These are phyloP conservation scores for Oryzias sinensis DNA, from an alignment of 2,797 vertebrate genomes.

Conservation along the genomic window DNA sequence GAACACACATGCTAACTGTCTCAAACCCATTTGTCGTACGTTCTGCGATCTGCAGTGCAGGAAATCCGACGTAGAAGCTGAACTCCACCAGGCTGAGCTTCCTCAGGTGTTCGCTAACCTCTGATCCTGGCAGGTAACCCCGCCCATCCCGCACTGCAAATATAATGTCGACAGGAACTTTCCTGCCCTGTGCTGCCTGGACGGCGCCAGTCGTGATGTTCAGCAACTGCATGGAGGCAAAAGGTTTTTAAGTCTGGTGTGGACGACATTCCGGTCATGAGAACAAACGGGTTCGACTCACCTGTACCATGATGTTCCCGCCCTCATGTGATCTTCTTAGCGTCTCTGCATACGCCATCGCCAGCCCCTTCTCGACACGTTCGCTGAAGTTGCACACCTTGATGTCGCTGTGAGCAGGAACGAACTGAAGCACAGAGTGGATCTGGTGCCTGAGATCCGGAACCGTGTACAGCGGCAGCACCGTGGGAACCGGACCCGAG, in stretches of 20 bases:
- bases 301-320: conserved; percentile 85
- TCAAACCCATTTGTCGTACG: conserved; percentile 76
- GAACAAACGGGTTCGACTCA: conserved; percentile 51
- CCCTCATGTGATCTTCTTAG: conserved; percentile 78
- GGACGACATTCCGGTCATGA: neutral
- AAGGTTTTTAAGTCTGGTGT: neutral
- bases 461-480: conserved; percentile 79
- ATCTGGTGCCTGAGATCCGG: conserved; percentile 87
- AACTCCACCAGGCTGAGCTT: conserved; percentile 92
- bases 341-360: conserved; percentile 83
- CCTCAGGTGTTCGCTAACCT: conserved; percentile 88
- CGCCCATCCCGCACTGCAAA: conserved; percentile 80
- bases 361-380: conserved; percentile 86
- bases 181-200: conserved; percentile 59
- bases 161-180: conserved; percentile 85
- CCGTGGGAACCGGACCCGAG: conserved; percentile 72
- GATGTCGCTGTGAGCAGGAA: conserved; percentile 86
- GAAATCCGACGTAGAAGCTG: conserved; percentile 95
- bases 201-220: conserved; percentile 81
- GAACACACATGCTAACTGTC: neutral
- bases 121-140: conserved; percentile 84
- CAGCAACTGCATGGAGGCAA: conserved; percentile 77
- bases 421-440: conserved; percentile 93
- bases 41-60: conserved; percentile 90
- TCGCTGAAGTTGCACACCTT: conserved; percentile 91